phyloP scores from a whole-genome alignment of 2,888 invertebrate genomes.

The Odontothrips loti region DNA sequence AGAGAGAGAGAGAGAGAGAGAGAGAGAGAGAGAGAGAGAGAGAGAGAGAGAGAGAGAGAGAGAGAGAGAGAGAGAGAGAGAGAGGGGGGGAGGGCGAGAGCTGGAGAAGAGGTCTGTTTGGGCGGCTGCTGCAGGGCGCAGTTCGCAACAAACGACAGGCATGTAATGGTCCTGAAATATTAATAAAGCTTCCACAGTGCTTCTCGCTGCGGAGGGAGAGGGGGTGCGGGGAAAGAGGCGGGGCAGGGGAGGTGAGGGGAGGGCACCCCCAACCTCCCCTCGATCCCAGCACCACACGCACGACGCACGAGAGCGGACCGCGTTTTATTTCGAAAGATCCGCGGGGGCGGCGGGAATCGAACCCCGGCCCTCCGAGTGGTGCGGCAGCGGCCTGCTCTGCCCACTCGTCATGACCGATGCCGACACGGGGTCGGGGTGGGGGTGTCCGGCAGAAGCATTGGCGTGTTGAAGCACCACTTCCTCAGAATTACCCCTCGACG shows the following conservation, averaged over 20 bases:
- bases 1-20: not conserved
- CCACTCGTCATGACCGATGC: not conserved
- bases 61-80: not conserved
- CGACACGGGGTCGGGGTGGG: not conserved
- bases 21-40: not conserved
- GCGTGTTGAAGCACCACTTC: not conserved
- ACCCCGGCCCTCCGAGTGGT: not conserved
- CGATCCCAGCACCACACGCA: not conserved
- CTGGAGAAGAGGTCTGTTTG: no score
- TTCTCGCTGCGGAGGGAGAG: not conserved
- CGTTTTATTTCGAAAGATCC: no score
- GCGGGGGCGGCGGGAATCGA: no score
- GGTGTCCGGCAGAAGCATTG: not conserved
- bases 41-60: not conserved
- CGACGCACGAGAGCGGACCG: not conserved
- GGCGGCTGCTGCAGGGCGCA: not conserved
- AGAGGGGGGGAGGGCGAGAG: no score
- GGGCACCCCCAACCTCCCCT: not conserved
- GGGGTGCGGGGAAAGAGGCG: not conserved
- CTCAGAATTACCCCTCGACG: not conserved
- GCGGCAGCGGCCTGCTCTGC: not conserved
- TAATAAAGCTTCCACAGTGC: constrained; percentile 14
- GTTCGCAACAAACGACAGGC: constrained; percentile 16
- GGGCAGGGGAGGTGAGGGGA: not conserved
- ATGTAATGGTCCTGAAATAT: constrained; percentile 25